phyloP scores from a whole-genome alignment of 2,113 vertebrate species.

The Semnornis frantzii region DNA sequence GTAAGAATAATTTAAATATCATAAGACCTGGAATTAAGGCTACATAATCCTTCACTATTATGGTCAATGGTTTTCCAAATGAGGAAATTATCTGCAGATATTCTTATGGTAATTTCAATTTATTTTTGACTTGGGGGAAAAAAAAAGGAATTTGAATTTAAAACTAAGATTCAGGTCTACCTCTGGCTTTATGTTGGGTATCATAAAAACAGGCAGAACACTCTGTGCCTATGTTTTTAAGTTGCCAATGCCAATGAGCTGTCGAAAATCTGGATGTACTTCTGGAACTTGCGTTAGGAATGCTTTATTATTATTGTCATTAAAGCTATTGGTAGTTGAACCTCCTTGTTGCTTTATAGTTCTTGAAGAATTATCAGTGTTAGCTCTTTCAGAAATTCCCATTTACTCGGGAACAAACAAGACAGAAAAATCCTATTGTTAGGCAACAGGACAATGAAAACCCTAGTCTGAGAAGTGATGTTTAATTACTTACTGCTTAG shows the following conservation, averaged over 20 bases:
- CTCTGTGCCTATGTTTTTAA: background rate
- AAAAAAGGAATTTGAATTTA: background rate
- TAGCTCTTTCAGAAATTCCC: background rate
- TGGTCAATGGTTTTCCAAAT: background rate
- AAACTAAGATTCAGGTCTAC: background rate
- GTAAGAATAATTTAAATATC: background rate
- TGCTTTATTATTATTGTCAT: background rate
- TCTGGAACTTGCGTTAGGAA: background rate
- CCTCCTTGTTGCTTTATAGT: background rate
- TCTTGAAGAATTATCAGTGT: background rate
- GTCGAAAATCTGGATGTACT: background rate
- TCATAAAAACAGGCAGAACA: background rate
- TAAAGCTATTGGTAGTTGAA: background rate
- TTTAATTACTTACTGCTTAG: slow-evolving; percentile 65
- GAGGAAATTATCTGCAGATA: background rate
- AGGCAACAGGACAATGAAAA: slow-evolving; percentile 40
- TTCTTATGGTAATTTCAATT: background rate
- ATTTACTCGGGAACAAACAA: slow-evolving; percentile 20
- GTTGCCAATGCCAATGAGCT: background rate
- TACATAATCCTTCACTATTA: background rate
- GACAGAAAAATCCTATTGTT: slow-evolving; percentile 34
- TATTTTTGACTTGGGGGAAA: background rate
- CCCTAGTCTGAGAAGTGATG: slow-evolving; percentile 51
- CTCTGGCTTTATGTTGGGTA: background rate
- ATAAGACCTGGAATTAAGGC: background rate